Percentiles rank a stretch among this genome's conserved stretches.
Evolutionary conservation across 2,113 vertebrate species (phyloP).

Genomic region (Rhinolophus sinicus): DNA sequence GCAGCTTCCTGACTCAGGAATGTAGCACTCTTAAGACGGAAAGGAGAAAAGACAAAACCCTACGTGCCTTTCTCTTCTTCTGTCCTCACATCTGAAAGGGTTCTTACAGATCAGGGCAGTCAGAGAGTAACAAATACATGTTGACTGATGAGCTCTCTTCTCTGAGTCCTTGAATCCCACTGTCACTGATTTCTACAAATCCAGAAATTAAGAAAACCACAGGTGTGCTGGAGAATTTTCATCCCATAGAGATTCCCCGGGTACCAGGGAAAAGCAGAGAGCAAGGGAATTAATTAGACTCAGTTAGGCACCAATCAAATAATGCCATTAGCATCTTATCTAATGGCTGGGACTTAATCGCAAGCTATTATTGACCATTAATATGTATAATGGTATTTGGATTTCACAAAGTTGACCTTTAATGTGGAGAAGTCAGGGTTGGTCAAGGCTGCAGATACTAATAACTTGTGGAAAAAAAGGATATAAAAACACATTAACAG

Average conservation of each 20-base stretch:
- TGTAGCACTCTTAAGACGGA: neutral
- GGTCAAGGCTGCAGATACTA: neutral
- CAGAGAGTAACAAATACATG: neutral
- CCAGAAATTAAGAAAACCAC: neutral
- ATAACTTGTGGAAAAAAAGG: neutral
- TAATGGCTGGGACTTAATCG: neutral
- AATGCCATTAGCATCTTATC: neutral
- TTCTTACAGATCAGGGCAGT: neutral
- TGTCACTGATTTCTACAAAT: neutral
- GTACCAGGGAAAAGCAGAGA: neutral
- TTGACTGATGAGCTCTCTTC: neutral
- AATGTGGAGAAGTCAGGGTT: neutral
- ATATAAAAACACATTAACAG: neutral
- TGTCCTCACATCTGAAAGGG: neutral
- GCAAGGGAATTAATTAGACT: neutral
- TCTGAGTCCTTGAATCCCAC: neutral
- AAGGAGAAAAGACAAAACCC: neutral
- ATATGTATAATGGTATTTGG: neutral
- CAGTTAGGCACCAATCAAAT: neutral
- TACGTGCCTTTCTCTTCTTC: neutral
- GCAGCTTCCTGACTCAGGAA: neutral
- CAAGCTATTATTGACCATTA: neutral
- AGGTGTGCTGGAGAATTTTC: neutral
- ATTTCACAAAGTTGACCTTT: neutral
- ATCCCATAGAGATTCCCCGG: neutral